Evolutionary conservation across 1,140 invertebrate genomes (phyloP).

Genomic region (Aphaenogaster ashmeadi): DNA sequence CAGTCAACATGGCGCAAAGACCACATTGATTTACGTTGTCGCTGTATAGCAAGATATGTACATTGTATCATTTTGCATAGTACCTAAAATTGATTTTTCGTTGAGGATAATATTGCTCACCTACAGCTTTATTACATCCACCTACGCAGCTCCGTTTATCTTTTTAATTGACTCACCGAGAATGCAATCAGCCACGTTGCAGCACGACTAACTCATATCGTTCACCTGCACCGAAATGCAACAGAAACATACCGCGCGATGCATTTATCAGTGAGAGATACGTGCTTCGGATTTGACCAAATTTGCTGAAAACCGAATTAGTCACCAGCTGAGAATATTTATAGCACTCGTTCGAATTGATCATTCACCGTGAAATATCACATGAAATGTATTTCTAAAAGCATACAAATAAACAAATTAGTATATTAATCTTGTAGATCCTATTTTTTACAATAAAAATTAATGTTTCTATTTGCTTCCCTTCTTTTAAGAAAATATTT

Average conservation of each 20-base stretch:
- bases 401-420: background rate
- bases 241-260: background rate
- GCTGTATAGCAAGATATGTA: slow-evolving; percentile 13
- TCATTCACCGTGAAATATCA: background rate
- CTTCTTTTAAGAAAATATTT: background rate
- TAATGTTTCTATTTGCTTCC: background rate
- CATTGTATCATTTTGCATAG: slow-evolving; percentile 23
- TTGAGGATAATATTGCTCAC: slow-evolving; percentile 4
- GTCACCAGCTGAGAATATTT: slow-evolving; percentile 1
- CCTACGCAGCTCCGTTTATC: slow-evolving; percentile 36
- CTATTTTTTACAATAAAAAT: background rate
- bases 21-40: slow-evolving; percentile 44
- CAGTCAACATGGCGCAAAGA: slow-evolving; percentile 14
- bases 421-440: background rate
- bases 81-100: slow-evolving; percentile 23
- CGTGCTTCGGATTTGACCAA: background rate
- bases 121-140: slow-evolving; percentile 6
- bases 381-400: background rate
- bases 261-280: slow-evolving; percentile 19
- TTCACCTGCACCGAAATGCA: background rate
- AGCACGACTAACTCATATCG: background rate
- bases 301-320: slow-evolving; percentile 1
- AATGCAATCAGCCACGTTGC: slow-evolving; percentile 30
- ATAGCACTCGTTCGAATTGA: background rate
- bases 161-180: slow-evolving; percentile 46